A percentile compares a stretch with the other conserved stretches of the same genome.
Conservation (phyloP, 2,888 invertebrate species). For the Junonia oenone region DNA sequence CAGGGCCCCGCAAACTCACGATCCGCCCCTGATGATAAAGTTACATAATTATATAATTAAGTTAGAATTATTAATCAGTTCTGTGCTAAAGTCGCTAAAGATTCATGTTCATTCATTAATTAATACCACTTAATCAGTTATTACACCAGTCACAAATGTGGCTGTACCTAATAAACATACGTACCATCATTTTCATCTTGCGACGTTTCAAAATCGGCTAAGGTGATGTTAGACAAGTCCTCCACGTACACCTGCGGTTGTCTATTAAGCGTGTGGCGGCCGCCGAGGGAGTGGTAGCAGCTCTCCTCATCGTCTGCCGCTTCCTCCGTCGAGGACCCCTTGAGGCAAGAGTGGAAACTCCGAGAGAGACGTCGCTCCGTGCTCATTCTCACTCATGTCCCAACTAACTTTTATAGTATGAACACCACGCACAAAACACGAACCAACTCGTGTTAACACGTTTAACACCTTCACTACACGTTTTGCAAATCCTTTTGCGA, state of each 20-base stretch:
- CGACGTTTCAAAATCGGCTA: slow-evolving; percentile 66
- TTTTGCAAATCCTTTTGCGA: not conserved
- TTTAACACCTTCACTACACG: slow-evolving; percentile 11
- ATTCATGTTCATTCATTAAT: too few species aligned
- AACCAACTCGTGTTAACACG: slow-evolving; percentile 2
- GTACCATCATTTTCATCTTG: slow-evolving; percentile 68
- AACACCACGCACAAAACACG: slow-evolving; percentile 34
- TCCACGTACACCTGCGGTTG: slow-evolving; percentile 71
- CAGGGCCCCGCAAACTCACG: too few species aligned
- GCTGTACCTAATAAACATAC: slow-evolving; percentile 41
- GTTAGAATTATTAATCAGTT: too few species aligned
- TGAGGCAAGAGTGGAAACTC: slow-evolving; percentile 84
- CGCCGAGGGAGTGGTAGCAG: slow-evolving; percentile 71
- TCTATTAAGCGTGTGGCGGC: slow-evolving; percentile 61
- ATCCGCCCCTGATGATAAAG: too few species aligned
- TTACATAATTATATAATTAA: too few species aligned
- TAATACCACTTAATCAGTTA: too few species aligned
- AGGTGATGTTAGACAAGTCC: slow-evolving; percentile 63
- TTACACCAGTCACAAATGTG: too few species aligned
- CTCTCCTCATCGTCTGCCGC: slow-evolving; percentile 70
- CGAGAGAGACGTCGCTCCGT: slow-evolving; percentile 81
- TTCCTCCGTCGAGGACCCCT: slow-evolving; percentile 79
- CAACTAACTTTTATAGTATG: slow-evolving; percentile 37
- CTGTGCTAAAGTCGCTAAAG: too few species aligned
- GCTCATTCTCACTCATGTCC: slow-evolving; percentile 74